Evolutionary conservation across 2,888 invertebrate genomes (phyloP), one percentile per base, ranked within the genome.

Genomic region (Conchocele bisecta): DNA sequence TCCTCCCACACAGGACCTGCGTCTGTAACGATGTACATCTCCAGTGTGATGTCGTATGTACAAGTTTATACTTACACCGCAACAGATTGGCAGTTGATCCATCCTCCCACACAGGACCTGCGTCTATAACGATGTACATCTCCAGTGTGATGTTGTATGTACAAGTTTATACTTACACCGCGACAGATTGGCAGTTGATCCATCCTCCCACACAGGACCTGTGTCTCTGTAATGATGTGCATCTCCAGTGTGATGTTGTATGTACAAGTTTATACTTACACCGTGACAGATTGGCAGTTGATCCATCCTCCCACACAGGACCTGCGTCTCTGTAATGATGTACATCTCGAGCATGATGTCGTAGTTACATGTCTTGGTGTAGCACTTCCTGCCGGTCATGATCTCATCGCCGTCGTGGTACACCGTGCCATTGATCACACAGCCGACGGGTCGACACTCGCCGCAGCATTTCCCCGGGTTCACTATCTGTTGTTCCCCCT

Each of bases 381-480:
- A 84, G 54, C 86, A 86, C 28, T 79, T 70, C 64, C 56, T 72
- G 20, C 57, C 48, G 9, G 74, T 58, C 4, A 72, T 72, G n/a
- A 84, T 78, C 13, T 28, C 28, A 48, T 82, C 73, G 37, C 81
- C 82, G 46, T 65, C 75, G 83, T 84, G 48, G 59, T 83, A 86
- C 1, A 85, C 65, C 37, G 74, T 82, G 22, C 82, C 84, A 42
- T 81, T 78, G 53, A 79, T 73, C 24, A 82, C 72, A 78, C 86
- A 86, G 13, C 84, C 86, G 15, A 59, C 58, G 9, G 70, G 67
- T n/a, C 63, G 65, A 51, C 86, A 86, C n/a, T 70, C 61, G 29
- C 84, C 84, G 68, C 86, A 86, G 60, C 86, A 85, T 26, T 83
- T 51, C n/a, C 68, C 76, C 6, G 74, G 37, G 26, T 35, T 48